Evolutionary conservation across 2,888 invertebrate genomes (phyloP), one percentile per base, ranked within the genome.

Genomic region (Nesidiocoris tenuis): DNA sequence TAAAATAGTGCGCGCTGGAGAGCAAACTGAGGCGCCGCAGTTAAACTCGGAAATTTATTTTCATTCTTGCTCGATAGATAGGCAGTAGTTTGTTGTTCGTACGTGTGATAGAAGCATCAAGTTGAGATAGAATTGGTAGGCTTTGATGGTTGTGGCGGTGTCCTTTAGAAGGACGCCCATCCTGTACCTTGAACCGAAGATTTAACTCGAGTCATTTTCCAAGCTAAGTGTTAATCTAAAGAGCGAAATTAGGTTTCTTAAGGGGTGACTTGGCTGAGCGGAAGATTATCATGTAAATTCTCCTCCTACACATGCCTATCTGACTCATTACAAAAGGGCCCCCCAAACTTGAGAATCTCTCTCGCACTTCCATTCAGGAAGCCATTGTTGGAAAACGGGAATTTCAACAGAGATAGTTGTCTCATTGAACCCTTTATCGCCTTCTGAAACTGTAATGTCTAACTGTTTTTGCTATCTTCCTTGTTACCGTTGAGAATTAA

Each of bases 91-190:
- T n/a, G n/a, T n/a, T n/a, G n/a, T n/a, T n/a, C n/a, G n/a, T 7
- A 39, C 3, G 39, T 39, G 39, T 39, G 39, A 39, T 39, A 7
- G 12, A 39, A 39, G 5, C 39, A 39, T 39, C 39, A 39, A 12
- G n/a, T n/a, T n/a, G 39, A 39, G 39, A 39, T 39, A 12, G 39
- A 7, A 39, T 39, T 3, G 12, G 95, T 96, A 99, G 74, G 89
- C 87, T 76, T 98, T 7, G 12, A 39, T 39, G 39, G 39, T 39
- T 12, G 39, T 39, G 12, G 39, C 12, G 3, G 39, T 39, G 59
- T 59, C 39, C 63, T 23, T 63, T 72, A 61, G 39, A 72, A 72
- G 72, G 72, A 61, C 68, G 25, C 25, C 75, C 57, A 75, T 22
- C 67, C n/a, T 18, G 17, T 9, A 22, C 57, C 65, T 21, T 54